These are phyloP conservation scores for Intellagama lesueurii DNA, from an alignment of 2,797 vertebrate genomes.

Conservation along the genomic window DNA sequence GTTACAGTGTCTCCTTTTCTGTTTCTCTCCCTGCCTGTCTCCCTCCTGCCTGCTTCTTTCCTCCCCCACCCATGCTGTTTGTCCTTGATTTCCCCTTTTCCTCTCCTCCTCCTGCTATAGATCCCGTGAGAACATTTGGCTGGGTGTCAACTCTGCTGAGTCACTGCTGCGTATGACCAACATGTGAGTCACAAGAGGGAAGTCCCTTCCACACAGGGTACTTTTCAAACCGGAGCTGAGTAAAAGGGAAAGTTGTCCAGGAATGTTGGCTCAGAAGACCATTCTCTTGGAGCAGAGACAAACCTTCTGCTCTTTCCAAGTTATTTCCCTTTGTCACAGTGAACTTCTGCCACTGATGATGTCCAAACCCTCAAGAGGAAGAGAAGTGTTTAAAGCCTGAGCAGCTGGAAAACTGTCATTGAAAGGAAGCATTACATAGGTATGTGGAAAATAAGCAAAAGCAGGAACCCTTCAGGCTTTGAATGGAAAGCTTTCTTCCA, in stretches of 20 bases:
- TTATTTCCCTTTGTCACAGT: conserved; percentile 64
- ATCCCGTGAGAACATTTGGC: conserved; percentile 11
- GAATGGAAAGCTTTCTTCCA: not conserved
- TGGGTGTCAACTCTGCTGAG: conserved; percentile 65
- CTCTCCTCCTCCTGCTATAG: conserved; percentile 5
- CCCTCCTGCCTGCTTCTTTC: not conserved
- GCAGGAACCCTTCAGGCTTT: not conserved
- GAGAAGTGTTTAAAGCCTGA: not conserved
- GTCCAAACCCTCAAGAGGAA: not conserved
- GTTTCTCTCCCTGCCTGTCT: not conserved
- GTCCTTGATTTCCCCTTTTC: conserved; percentile 16
- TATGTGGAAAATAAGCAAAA: not conserved
- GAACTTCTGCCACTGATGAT: conserved; percentile 49
- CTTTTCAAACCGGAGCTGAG: conserved; percentile 70
- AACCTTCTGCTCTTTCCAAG: conserved; percentile 1
- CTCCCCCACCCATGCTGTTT: not conserved
- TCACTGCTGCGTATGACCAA: conserved; percentile 62
- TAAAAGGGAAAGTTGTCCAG: conserved; percentile 70
- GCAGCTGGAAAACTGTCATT: conserved; percentile 13
- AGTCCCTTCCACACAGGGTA: conserved; percentile 65
- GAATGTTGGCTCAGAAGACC: conserved; percentile 48
- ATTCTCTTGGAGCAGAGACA: conserved; percentile 46
- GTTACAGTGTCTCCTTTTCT: not conserved
- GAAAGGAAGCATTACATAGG: conserved; percentile 1
- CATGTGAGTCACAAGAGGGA: conserved; percentile 76